Evolutionary conservation across 2,113 vertebrate species (phyloP), one percentile per base, ranked within the genome.

Genomic region (Daubentonia madagascariensis): DNA sequence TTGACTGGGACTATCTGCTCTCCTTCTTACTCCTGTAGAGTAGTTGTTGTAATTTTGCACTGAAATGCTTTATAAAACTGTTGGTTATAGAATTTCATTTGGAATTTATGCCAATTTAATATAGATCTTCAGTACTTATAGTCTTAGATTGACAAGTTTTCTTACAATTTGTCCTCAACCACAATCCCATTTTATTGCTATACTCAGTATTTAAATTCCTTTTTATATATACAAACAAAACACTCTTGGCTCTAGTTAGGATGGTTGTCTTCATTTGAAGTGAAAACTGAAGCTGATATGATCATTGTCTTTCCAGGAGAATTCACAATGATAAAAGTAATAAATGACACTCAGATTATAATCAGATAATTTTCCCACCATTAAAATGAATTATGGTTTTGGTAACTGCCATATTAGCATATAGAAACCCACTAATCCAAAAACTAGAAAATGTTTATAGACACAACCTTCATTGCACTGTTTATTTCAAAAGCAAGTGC

Each of bases 281-380:
- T 83, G 59, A 94, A 96, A 96, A 88, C 67, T 1, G 32, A 30
- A 85, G 59, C 54, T 81, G 86, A 97, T 59, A 54, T 59, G 23
- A 80, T 88, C n/a, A 23, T 70, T 96, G n/a, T 89, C 54, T 97
- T 97, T 96, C 75, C 22, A 93, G 65, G 23, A 98, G 84, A 87
- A 91, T 85, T 75, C 76, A 91, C 68, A 91, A 61, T 79, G 37
- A 86, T 94, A 88, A 89, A 97, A 97, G 43, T 85, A 68, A 93
- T 67, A 72, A 81, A 75, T 63, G 78, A 83, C 81, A 50, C 50
- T 91, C 8, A 57, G 40, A 85, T 95, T 97, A 70, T 35, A 76
- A 63, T 73, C 54, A 70, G 50, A 75, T 83, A 48, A 68, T 88
- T 96, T 93, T 79, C 32, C 52, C 50, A 89, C 14, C 28, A 81